Evolutionary conservation across 2,113 vertebrate species (phyloP).

Genomic region (Diphyllodes magnificus): DNA sequence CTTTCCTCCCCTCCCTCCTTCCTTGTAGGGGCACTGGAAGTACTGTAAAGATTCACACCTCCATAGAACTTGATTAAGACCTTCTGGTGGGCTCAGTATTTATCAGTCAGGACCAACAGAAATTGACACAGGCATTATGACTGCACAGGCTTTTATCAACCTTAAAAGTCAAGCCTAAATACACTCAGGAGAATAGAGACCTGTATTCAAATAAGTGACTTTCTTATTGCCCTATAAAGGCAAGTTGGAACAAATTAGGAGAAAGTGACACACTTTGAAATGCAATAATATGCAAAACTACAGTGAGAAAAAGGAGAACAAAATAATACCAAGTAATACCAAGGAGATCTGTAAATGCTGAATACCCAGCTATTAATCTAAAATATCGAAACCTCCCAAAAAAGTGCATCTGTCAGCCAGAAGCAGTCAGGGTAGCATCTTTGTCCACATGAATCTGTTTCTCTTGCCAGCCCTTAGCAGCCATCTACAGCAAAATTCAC

Average conservation of each 20-base stretch:
- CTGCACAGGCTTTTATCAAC: background rate
- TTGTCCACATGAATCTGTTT: background rate
- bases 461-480: background rate
- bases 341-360: background rate
- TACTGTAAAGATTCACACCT: background rate
- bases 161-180: background rate
- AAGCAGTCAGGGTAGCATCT: background rate
- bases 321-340: background rate
- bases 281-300: background rate
- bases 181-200: background rate
- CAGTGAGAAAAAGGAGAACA: background rate
- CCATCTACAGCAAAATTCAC: background rate
- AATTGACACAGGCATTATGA: accelerated
- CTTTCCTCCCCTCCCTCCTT: background rate
- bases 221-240: background rate
- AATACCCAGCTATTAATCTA: background rate
- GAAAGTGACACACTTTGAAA: background rate
- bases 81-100: background rate
- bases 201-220: background rate
- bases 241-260: background rate
- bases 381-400: background rate
- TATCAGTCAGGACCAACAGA: background rate
- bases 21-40: background rate
- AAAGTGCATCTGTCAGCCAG: background rate
- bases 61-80: background rate